Evolutionary conservation across 2,888 invertebrate species (phyloP).

Genomic region (Choreutis nemorana): DNA sequence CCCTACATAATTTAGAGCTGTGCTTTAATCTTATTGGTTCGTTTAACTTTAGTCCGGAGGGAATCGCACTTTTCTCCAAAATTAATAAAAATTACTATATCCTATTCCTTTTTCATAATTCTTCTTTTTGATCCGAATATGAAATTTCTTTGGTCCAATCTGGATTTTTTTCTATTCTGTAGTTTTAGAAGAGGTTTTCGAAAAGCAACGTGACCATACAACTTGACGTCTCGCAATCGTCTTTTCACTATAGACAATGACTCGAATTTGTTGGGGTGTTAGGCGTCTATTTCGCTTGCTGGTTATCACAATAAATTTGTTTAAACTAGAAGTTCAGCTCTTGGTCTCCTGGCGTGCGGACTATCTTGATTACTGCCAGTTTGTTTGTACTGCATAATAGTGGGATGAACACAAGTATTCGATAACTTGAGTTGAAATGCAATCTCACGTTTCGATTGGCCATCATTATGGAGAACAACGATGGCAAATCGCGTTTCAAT

Average conservation of each 20-base stretch:
- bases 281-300: background rate
- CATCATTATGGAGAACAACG: too few relatives aligned
- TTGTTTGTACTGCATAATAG: too few relatives aligned
- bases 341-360: too few relatives aligned
- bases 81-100: constrained; percentile 6
- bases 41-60: background rate
- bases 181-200: background rate
- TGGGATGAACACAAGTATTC: too few relatives aligned
- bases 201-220: background rate
- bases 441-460: too few relatives aligned
- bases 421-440: too few relatives aligned
- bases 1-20: constrained; percentile 4
- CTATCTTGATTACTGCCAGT: too few relatives aligned
- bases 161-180: constrained; percentile 2
- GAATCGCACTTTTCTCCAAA: background rate
- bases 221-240: background rate
- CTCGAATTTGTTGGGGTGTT: background rate
- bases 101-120: background rate
- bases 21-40: constrained; percentile 6
- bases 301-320: background rate
- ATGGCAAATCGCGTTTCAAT: too few relatives aligned
- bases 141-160: background rate
- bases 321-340: too few relatives aligned
- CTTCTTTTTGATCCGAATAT: constrained; percentile 1
- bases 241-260: constrained; percentile 3